Evolutionary conservation across 1,140 invertebrate genomes (phyloP), one percentile per base, ranked within the genome.

Genomic region (Meloidogyne hapla): DNA sequence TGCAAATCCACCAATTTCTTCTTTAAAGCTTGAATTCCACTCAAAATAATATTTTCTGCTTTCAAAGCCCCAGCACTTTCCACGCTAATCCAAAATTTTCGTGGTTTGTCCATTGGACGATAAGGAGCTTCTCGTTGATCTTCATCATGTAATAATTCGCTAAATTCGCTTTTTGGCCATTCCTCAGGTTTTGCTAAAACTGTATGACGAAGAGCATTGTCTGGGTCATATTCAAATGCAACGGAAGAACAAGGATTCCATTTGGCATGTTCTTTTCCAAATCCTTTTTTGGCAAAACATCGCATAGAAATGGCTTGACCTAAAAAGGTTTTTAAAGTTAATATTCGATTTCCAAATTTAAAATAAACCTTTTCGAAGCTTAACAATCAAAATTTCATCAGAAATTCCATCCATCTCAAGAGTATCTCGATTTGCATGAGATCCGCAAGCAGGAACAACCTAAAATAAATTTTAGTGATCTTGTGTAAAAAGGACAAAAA

Each of bases 231-330:
- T 89, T 99, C 96, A 89, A 99, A 99, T 56, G 92, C 92, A 15
- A 99, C 96, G 75, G 95, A 95, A 79, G 93, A 93, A 1, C 96
- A 99, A 15, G 96, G 96, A 90, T 98, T 99, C 96, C 96, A 99
- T 89, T 99, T 99, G 1, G 97, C 96, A 90, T 99, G 97, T 88
- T 99, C 97, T 88, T 99, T 99, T 2, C 95, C 96, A 90, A 99
- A 98, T 38, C 95, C 93, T 79, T 87, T 92, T 81, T 96, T 95
- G 0, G 96, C 97, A 90, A 95, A 98, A 21, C 94, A 96, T 85
- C 92, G 90, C 15, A 99, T 89, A 88, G 97, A 98, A 15, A 99
- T 77, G 18, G 48, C 73, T 42, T 75, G 73, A 8, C 73, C 65
- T 75, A 2, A 23, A 63, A 62, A 10, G 23, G 5, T 64, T 38